phyloP scores from a whole-genome alignment of 2,797 vertebrate genomes.

The Pipistrellus nathusii region DNA sequence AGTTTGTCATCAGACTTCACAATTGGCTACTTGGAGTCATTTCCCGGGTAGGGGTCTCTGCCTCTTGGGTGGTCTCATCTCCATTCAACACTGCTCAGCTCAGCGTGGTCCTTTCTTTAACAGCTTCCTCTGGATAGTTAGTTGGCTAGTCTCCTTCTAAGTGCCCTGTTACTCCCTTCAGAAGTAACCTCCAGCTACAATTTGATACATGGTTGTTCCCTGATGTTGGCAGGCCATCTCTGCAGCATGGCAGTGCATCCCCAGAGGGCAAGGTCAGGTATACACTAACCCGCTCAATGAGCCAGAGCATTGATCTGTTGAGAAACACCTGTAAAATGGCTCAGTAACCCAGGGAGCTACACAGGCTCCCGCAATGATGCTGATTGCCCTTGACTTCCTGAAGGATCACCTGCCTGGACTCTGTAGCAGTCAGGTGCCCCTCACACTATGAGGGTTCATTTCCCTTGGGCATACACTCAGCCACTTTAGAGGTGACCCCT shows the following conservation, averaged over 20 bases:
- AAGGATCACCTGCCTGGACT: rapidly evolving
- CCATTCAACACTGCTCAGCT: too few species aligned
- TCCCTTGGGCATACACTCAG: neutral
- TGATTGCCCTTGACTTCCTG: neutral
- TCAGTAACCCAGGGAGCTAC: neutral
- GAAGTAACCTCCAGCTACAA: neutral
- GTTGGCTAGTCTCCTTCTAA: neutral
- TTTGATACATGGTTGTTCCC: neutral
- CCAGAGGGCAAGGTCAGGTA: neutral
- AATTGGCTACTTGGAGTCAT: too few species aligned
- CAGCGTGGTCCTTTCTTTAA: neutral
- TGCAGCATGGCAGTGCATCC: too few species aligned
- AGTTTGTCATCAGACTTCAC: too few species aligned
- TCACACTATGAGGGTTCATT: neutral
- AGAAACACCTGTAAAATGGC: neutral
- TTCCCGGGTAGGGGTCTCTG: too few species aligned
- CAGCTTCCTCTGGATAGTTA: neutral
- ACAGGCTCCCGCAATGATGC: neutral
- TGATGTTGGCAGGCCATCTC: neutral
- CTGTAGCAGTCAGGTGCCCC: neutral
- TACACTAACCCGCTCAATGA: neutral
- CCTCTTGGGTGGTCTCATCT: too few species aligned
- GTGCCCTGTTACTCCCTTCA: neutral
- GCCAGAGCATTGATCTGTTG: neutral
- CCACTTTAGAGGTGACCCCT: neutral